Percentiles rank a stretch among this genome's conserved stretches.
phyloP scores from a whole-genome alignment of 2,888 invertebrate genomes.

The Panopea generosa region DNA sequence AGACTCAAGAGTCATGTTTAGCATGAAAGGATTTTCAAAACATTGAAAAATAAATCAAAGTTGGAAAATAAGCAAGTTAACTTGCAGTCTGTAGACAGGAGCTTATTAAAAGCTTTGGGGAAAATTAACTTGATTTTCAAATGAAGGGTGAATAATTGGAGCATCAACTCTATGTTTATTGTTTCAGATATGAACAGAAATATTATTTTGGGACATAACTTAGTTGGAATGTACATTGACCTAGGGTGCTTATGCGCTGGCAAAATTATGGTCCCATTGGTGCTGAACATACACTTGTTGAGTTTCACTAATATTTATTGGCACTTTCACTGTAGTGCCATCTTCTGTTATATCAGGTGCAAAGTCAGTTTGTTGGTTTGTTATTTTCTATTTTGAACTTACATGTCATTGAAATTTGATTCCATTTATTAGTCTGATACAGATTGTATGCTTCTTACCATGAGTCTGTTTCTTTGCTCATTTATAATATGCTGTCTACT shows the following conservation, averaged over 20 bases:
- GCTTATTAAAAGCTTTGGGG: conserved; percentile 1
- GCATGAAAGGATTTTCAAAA: background rate
- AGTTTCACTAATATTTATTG: no score
- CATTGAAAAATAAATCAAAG: conserved; percentile 6
- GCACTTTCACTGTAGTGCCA: no score
- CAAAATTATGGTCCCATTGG: conserved; percentile 2
- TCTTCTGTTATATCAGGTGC: no score
- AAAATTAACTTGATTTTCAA: background rate
- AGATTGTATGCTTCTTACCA: no score
- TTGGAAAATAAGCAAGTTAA: background rate
- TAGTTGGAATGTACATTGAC: conserved; percentile 11
- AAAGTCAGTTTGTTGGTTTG: no score
- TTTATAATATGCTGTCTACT: no score
- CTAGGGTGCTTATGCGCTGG: conserved; percentile 2
- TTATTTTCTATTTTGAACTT: no score
- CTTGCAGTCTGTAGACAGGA: conserved; percentile 8
- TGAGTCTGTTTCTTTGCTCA: no score
- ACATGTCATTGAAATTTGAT: no score
- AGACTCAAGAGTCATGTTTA: conserved; percentile 12
- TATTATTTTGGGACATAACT: no score
- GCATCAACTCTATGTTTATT: conserved; percentile 17
- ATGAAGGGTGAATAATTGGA: conserved; percentile 5
- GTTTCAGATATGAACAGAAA: conserved; percentile 16
- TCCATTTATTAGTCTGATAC: no score
- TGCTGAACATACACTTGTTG: background rate